These are phyloP conservation scores for Phyto melanocephala DNA, from an alignment of 2,888 invertebrate species.

Conservation along the genomic window DNA sequence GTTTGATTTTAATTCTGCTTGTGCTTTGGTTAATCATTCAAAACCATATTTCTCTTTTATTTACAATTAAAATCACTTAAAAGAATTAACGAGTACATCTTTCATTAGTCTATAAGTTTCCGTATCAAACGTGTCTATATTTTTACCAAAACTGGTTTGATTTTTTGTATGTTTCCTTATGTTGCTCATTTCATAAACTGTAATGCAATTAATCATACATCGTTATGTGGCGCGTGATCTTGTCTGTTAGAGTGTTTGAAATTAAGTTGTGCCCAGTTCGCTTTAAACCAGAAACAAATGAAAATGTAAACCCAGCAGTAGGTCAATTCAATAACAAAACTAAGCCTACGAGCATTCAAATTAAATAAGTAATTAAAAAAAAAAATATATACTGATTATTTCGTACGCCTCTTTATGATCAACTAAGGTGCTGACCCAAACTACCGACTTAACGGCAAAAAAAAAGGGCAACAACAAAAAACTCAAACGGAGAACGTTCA, in stretches of 20 bases:
- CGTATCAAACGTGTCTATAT: background rate
- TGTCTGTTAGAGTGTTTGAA: conserved; percentile 50
- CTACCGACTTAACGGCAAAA: conserved; percentile 54
- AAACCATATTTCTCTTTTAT: conserved; percentile 25
- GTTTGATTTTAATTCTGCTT: background rate
- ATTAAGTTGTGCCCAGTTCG: conserved; percentile 57
- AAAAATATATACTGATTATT: conserved; percentile 58
- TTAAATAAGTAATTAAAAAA: conserved; percentile 44
- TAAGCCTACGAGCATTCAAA: conserved; percentile 39
- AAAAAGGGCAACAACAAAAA: background rate
- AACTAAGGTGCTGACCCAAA: conserved; percentile 62
- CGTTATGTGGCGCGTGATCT: conserved; percentile 62
- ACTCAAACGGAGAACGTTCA: background rate
- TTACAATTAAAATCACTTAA: conserved; percentile 37
- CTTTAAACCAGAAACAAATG: background rate
- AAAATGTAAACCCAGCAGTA: conserved; percentile 55
- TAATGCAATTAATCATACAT: conserved; percentile 61
- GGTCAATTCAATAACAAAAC: conserved; percentile 45
- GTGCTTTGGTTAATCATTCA: conserved; percentile 26
- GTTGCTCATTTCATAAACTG: conserved; percentile 12
- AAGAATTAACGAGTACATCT: conserved; percentile 10
- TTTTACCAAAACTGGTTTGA: background rate
- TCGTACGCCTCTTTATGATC: conserved; percentile 61
- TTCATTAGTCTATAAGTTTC: too few relatives aligned
- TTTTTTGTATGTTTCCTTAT: background rate